phyloP scores from a whole-genome alignment of 2,113 vertebrate species.

The Protobothrops flavoviridis region DNA sequence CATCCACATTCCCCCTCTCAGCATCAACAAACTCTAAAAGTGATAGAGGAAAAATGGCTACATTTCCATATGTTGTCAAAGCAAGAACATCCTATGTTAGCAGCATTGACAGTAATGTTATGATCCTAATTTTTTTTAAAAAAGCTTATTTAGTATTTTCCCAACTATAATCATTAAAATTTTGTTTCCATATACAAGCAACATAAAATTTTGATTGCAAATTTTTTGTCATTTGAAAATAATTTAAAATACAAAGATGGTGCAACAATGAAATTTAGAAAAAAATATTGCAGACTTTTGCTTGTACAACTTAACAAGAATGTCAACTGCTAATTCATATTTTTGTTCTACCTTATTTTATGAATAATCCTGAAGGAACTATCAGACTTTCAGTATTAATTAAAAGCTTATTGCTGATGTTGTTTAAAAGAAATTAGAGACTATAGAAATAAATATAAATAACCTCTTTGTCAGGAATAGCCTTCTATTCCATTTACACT shows the following conservation, averaged over 20 bases:
- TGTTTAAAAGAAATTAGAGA: background rate
- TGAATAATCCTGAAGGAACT: background rate
- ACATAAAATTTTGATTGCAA: background rate
- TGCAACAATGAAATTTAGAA: background rate
- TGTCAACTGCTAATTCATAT: background rate
- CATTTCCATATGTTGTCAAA: too few relatives aligned
- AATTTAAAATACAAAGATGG: background rate
- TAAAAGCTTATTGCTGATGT: background rate
- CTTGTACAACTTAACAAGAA: background rate
- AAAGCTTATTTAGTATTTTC: background rate
- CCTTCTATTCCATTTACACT: background rate
- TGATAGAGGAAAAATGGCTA: too few relatives aligned
- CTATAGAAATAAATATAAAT: background rate
- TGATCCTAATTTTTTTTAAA: background rate
- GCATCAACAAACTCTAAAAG: too few relatives aligned
- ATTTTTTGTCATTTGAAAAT: background rate
- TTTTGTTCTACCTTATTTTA: background rate
- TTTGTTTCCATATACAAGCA: background rate
- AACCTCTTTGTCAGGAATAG: background rate
- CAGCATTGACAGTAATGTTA: too few relatives aligned
- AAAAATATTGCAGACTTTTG: background rate
- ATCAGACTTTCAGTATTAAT: background rate
- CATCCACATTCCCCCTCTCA: too few relatives aligned
- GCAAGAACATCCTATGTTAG: too few relatives aligned
- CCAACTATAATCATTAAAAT: background rate